phyloP scores from a whole-genome alignment of 2,888 invertebrate species.

The Druceiella hillmani region DNA sequence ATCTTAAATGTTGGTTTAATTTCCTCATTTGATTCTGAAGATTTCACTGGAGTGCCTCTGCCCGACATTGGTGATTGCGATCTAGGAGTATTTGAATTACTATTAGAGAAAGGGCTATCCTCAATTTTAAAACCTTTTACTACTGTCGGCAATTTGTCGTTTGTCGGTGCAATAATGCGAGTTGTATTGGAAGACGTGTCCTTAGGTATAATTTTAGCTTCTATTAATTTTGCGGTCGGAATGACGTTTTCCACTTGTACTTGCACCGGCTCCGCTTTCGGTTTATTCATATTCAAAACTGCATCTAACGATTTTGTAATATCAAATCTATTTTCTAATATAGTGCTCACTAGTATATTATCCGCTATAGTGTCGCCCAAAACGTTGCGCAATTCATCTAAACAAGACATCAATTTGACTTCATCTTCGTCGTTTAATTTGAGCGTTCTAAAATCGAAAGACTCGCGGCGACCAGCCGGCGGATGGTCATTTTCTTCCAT shows the following conservation, averaged over 20 bases:
- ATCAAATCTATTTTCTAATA: conserved; percentile 68
- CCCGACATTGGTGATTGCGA: conserved; percentile 66
- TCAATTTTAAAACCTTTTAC: conserved; percentile 57
- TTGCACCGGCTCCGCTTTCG: conserved; percentile 29
- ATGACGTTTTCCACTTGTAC: conserved; percentile 28
- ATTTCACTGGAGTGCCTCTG: conserved; percentile 43
- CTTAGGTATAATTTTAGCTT: not conserved
- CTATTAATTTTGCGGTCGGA: conserved; percentile 31
- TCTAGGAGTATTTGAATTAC: conserved; percentile 53
- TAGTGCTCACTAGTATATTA: conserved; percentile 63
- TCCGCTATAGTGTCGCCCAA: conserved; percentile 74
- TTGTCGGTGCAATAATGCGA: conserved; percentile 40
- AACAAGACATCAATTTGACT: conserved; percentile 73
- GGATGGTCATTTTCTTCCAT: conserved; percentile 31
- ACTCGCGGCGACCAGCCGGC: conserved; percentile 37
- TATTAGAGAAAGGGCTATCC: conserved; percentile 30
- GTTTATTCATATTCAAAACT: conserved; percentile 54
- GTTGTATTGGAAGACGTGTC: conserved; percentile 27
- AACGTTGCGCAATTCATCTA: conserved; percentile 75
- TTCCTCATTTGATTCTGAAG: conserved; percentile 36
- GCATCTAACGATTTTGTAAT: conserved; percentile 67
- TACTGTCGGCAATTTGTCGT: conserved; percentile 39
- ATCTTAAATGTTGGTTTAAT: conserved; percentile 39
- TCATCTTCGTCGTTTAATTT: conserved; percentile 62
- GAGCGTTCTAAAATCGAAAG: conserved; percentile 44